Evolutionary conservation across 92 coral and sea anemone genomes (phyloP).

Genomic region (Porites lobata): DNA sequence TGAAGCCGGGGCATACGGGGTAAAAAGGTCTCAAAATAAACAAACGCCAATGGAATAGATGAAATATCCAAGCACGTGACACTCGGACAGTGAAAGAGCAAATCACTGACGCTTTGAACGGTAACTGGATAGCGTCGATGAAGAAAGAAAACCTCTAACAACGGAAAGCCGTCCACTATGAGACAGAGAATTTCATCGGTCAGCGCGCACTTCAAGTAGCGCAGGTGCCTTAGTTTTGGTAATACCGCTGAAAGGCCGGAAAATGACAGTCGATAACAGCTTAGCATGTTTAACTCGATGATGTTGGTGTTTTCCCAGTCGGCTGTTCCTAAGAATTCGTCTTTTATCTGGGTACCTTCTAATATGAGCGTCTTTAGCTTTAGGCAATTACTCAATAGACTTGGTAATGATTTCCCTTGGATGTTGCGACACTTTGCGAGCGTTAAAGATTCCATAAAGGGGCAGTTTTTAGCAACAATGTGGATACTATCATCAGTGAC

Average conservation of each 20-base stretch:
- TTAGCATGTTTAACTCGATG: constrained; percentile 66
- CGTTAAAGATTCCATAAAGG: constrained; percentile 68
- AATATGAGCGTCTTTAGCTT: constrained; percentile 65
- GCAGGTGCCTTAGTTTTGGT: constrained; percentile 75
- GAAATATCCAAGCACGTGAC: constrained; percentile 79
- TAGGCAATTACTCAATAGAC: constrained; percentile 46
- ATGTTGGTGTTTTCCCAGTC: constrained; percentile 67
- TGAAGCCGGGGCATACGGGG: constrained; percentile 67
- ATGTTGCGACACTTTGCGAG: constrained; percentile 74
- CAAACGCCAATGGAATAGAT: constrained; percentile 80
- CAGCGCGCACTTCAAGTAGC: constrained; percentile 78
- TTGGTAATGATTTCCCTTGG: constrained; percentile 67
- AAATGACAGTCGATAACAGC: constrained; percentile 68
- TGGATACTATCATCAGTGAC: constrained; percentile 63
- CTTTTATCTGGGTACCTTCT: constrained; percentile 70
- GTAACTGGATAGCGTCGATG: constrained; percentile 86
- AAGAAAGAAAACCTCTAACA: constrained; percentile 66
- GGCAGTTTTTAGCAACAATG: constrained; percentile 69
- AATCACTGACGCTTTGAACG: constrained; percentile 65
- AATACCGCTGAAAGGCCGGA: constrained; percentile 67
- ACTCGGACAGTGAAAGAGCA: constrained; percentile 70
- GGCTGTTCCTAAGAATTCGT: constrained; percentile 30
- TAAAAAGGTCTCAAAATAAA: constrained; percentile 75
- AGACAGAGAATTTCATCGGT: constrained; percentile 74
- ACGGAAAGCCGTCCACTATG: constrained; percentile 61